These are phyloP conservation scores for Sebastes dallii DNA, from an alignment of 2,797 vertebrate genomes.

Conservation along the genomic window DNA sequence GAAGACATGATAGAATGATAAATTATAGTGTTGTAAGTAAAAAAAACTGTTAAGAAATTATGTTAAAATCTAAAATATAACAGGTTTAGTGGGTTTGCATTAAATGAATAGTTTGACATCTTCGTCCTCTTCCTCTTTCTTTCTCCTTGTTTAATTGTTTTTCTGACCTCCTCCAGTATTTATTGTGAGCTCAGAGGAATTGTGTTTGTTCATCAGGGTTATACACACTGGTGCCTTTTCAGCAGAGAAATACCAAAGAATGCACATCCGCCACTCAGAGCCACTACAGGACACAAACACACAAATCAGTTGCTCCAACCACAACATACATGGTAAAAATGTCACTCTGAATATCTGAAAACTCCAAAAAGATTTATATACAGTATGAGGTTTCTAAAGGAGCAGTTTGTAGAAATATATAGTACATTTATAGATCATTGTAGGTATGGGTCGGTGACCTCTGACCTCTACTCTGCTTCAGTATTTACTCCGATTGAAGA, in stretches of 20 bases:
- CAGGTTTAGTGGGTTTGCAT: neutral
- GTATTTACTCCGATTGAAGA: conserved; percentile 11
- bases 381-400: neutral
- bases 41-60: neutral
- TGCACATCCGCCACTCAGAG: neutral
- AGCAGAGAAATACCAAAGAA: conserved; percentile 18
- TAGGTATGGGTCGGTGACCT: neutral
- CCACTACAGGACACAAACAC: conserved; percentile 1
- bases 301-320: neutral
- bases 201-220: conserved; percentile 38
- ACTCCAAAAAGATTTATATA: no score
- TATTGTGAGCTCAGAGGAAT: conserved; percentile 12
- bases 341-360: neutral
- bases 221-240: conserved; percentile 25
- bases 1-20: neutral
- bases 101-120: neutral
- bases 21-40: neutral
- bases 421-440: neutral
- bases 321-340: neutral
- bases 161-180: conserved; percentile 20
- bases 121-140: neutral
- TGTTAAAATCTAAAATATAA: neutral
- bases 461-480: neutral
- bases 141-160: neutral
- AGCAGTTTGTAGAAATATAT: neutral